phyloP scores from a whole-genome alignment of 37 sponge, comb jelly and placozoan genomes.

The Halisarca cf. caerulea region DNA sequence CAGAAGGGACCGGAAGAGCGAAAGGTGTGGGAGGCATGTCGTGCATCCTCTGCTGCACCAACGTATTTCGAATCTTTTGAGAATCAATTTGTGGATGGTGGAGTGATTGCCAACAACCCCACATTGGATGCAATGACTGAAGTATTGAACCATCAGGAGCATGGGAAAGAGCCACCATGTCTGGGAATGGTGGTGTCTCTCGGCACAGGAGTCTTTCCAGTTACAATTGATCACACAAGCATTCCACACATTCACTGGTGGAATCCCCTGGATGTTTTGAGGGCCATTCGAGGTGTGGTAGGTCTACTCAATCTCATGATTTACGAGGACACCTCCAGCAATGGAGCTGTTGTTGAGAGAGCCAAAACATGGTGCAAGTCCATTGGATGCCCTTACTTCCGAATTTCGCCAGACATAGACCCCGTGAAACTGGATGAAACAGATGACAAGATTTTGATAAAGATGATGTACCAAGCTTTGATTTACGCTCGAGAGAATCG shows the following conservation, averaged over 20 bases:
- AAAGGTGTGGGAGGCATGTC: slow-evolving; percentile 60
- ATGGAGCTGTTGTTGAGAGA: slow-evolving; percentile 34
- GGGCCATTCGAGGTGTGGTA: not conserved
- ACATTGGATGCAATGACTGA: slow-evolving; percentile 57
- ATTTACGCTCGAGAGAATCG: slow-evolving; percentile 9
- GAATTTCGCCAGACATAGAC: slow-evolving; percentile 32
- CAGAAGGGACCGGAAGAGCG: slow-evolving; percentile 21
- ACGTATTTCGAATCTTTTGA: slow-evolving; percentile 50
- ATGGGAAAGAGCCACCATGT: slow-evolving; percentile 15
- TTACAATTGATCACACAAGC: not conserved
- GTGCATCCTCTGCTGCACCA: slow-evolving; percentile 58
- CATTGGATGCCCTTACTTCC: slow-evolving; percentile 27
- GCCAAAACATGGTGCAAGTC: slow-evolving; percentile 49
- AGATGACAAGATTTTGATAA: not conserved
- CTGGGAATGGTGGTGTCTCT: slow-evolving; percentile 31
- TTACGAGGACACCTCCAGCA: slow-evolving; percentile 17
- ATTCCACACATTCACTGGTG: slow-evolving; percentile 7
- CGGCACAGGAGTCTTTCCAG: slow-evolving; percentile 9
- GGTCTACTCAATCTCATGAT: slow-evolving; percentile 33
- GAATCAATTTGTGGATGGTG: slow-evolving; percentile 57
- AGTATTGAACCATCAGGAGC: slow-evolving; percentile 6
- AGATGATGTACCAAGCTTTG: slow-evolving; percentile 31
- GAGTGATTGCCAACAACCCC: slow-evolving; percentile 74
- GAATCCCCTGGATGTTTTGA: not conserved
- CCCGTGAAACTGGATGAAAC: slow-evolving; percentile 22